phyloP scores from a whole-genome alignment of 2,888 invertebrate genomes.

The Coelinius sp. region DNA sequence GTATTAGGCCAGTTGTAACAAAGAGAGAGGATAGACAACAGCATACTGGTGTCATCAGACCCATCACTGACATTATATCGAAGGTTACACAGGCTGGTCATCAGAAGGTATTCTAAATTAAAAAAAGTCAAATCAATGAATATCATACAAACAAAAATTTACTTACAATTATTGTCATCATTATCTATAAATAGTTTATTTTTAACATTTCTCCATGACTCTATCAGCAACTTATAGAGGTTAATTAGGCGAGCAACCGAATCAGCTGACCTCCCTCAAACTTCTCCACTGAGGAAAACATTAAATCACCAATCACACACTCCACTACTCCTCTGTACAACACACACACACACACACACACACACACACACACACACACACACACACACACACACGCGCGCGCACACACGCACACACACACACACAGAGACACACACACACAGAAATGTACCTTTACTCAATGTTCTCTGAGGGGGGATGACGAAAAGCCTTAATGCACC shows the following conservation, averaged over 20 bases:
- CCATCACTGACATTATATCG: slow-evolving; percentile 58
- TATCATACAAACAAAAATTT: slow-evolving; percentile 7
- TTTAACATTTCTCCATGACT: too few relatives aligned
- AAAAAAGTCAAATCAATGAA: neutral
- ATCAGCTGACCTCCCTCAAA: slow-evolving; percentile 51
- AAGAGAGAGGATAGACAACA: slow-evolving; percentile 53
- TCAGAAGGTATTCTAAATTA: slow-evolving; percentile 45
- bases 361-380: neutral
- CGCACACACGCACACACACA: neutral
- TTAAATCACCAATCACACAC: too few relatives aligned
- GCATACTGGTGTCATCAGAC: slow-evolving; percentile 49
- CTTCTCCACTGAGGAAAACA: slow-evolving; percentile 20
- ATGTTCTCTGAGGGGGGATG: neutral
- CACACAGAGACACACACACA: neutral
- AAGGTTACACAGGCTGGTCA: slow-evolving; percentile 53
- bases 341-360: neutral
- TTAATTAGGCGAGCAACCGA: slow-evolving; percentile 31
- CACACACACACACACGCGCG: neutral
- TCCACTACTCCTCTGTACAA: too few relatives aligned
- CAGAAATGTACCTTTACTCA: neutral
- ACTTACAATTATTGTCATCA: neutral
- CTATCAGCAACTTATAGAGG: too few relatives aligned
- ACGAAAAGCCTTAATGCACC: neutral
- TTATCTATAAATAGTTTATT: too few relatives aligned
- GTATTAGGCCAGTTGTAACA: slow-evolving; percentile 53